phyloP scores from a whole-genome alignment of 2,113 vertebrate genomes.

The Datnioides undecimradiatus region DNA sequence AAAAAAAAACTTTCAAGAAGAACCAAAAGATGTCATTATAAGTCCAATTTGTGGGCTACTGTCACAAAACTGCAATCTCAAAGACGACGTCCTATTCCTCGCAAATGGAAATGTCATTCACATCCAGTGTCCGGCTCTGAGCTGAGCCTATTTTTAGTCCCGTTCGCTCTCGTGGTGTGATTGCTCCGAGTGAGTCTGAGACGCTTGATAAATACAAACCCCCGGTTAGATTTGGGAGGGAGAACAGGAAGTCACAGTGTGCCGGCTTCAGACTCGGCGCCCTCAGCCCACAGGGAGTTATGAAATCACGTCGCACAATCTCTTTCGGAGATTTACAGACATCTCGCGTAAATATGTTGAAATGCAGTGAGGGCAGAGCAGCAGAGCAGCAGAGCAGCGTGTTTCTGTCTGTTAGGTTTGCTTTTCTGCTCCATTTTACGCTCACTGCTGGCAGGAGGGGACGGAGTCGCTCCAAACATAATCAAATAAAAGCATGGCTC shows the following conservation, averaged over 20 bases:
- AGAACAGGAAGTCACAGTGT: conserved; percentile 23
- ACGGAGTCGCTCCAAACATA: conserved; percentile 5
- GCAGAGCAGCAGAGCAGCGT: conserved; percentile 25
- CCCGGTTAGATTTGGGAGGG: conserved; percentile 8
- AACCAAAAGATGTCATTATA: conserved; percentile 37
- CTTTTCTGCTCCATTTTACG: conserved; percentile 35
- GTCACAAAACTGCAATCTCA: conserved; percentile 49
- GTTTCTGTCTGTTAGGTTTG: conserved; percentile 33
- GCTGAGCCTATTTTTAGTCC: conserved; percentile 67
- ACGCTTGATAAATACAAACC: conserved; percentile 64
- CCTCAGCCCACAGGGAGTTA: conserved; percentile 25
- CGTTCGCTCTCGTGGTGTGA: conserved; percentile 47
- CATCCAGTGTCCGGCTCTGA: conserved; percentile 59
- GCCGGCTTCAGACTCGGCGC: conserved; percentile 28
- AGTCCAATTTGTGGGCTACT: conserved; percentile 51
- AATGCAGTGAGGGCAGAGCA: conserved; percentile 6
- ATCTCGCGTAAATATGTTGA: conserved; percentile 19
- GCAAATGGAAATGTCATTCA: conserved; percentile 72
- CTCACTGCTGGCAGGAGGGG: conserved; percentile 14
- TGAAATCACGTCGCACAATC: conserved; percentile 30
- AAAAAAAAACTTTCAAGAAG: conserved; percentile 19
- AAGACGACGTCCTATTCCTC: conserved; percentile 46
- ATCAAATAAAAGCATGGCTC: conserved; percentile 38
- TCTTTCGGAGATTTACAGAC: conserved; percentile 41
- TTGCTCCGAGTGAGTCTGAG: conserved; percentile 54